Conservation (phyloP, 2,797 vertebrate genomes). For the Mormyrus hasselquistii region DNA sequence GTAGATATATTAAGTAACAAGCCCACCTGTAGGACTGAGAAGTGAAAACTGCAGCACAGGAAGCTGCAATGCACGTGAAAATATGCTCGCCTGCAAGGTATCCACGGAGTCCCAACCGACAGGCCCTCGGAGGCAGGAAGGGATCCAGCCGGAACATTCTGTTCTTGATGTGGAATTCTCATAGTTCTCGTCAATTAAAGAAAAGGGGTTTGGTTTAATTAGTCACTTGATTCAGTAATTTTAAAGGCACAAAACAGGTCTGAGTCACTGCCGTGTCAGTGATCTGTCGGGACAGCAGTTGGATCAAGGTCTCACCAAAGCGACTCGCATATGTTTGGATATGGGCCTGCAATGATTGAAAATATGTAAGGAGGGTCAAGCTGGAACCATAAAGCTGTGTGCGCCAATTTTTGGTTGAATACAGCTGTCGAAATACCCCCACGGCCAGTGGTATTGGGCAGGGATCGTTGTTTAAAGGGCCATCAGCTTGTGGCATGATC, state of each 20-base stretch:
- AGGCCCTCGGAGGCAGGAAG: not conserved
- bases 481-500: not conserved
- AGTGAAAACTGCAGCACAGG: slow-evolving; percentile 47
- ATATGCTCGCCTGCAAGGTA: not conserved
- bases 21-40: slow-evolving; percentile 39
- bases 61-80: slow-evolving; percentile 35
- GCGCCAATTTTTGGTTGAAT: not conserved
- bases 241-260: not conserved
- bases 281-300: not conserved
- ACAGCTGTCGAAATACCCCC: not conserved
- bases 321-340: not conserved
- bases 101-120: not conserved
- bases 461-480: not conserved
- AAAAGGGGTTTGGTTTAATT: not conserved
- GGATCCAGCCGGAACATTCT: not conserved
- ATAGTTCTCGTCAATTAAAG: not conserved
- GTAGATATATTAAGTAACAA: slow-evolving; percentile 24
- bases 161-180: not conserved
- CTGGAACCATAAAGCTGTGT: not conserved
- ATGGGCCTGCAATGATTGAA: not conserved
- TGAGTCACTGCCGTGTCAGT: not conserved
- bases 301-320: not conserved
- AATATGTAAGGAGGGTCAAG: not conserved
- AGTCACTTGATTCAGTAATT: not conserved
- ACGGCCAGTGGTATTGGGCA: not conserved